phyloP scores from a whole-genome alignment of 2,888 invertebrate species.

The Drosophila subsilvestris region DNA sequence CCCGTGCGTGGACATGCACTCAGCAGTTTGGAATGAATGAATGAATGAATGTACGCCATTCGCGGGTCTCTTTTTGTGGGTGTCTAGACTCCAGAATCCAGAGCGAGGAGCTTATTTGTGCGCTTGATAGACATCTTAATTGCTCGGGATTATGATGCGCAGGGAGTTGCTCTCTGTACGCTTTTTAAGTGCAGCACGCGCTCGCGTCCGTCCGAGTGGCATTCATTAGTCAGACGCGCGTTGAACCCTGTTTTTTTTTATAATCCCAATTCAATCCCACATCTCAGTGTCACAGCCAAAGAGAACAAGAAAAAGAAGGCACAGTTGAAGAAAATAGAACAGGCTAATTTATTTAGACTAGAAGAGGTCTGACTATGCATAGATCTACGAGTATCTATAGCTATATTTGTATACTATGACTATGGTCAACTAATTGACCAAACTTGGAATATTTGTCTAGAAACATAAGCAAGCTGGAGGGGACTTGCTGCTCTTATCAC shows the following conservation, averaged over 20 bases:
- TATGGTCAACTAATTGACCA: conserved; percentile 57
- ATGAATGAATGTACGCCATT: conserved; percentile 10
- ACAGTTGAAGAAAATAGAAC: neutral
- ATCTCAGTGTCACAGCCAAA: neutral
- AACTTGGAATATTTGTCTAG: conserved; percentile 64
- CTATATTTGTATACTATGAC: conserved; percentile 52
- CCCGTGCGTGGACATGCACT: neutral
- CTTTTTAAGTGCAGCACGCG: conserved; percentile 16
- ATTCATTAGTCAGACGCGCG: conserved; percentile 11
- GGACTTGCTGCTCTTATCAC: conserved; percentile 67
- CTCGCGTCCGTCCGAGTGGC: neutral
- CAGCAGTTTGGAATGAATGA: conserved; percentile 11
- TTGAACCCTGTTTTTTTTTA: conserved; percentile 1
- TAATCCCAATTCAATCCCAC: neutral
- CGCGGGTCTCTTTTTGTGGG: conserved; percentile 19
- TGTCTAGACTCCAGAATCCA: conserved; percentile 62
- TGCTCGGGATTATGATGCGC: conserved; percentile 66
- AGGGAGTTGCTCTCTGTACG: conserved; percentile 6
- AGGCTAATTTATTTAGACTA: conserved; percentile 55
- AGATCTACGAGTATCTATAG: neutral
- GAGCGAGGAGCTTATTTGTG: conserved; percentile 46
- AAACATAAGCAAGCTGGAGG: conserved; percentile 47
- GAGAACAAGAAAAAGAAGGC: conserved; percentile 4
- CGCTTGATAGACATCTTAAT: conserved; percentile 73
- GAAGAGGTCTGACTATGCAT: conserved; percentile 5